Conservation (phyloP, 1,140 invertebrate genomes). For the Ridgeia piscesae region DNA sequence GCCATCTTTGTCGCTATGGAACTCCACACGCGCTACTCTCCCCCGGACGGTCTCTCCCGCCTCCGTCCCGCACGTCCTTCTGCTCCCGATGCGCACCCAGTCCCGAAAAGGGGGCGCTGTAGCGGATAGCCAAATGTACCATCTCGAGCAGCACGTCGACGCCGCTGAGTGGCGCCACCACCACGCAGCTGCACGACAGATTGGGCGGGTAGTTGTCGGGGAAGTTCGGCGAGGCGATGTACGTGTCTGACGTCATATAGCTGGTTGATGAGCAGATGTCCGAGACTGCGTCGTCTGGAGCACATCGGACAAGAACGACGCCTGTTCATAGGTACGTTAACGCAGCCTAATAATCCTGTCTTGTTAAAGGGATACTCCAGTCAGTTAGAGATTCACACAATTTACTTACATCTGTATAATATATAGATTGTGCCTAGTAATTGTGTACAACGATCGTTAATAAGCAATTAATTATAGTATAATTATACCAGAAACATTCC, state of each 20-base stretch:
- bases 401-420: no score
- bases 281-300: not conserved
- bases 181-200: slow-evolving; percentile 10
- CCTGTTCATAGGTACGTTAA: not conserved
- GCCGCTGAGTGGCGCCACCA: not conserved
- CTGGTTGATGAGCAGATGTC: not conserved
- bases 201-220: slow-evolving; percentile 23
- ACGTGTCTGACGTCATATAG: slow-evolving; percentile 10
- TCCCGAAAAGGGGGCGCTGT: slow-evolving; percentile 7
- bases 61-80: slow-evolving; percentile 14
- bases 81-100: slow-evolving; percentile 17
- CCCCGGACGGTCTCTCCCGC: not conserved
- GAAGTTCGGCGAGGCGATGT: slow-evolving; percentile 16
- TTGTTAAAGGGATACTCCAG: not conserved
- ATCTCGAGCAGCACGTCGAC: slow-evolving; percentile 12
- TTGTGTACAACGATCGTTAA: no score
- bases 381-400: no score
- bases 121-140: slow-evolving; percentile 10
- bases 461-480: no score
- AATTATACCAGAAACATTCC: no score
- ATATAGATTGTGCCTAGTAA: no score
- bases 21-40: not conserved
- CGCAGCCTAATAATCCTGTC: not conserved
- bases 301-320: not conserved
- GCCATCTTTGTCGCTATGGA: slow-evolving; percentile 14